phyloP scores from a whole-genome alignment of 1,140 invertebrate genomes.

The Eufriesea mexicana region DNA sequence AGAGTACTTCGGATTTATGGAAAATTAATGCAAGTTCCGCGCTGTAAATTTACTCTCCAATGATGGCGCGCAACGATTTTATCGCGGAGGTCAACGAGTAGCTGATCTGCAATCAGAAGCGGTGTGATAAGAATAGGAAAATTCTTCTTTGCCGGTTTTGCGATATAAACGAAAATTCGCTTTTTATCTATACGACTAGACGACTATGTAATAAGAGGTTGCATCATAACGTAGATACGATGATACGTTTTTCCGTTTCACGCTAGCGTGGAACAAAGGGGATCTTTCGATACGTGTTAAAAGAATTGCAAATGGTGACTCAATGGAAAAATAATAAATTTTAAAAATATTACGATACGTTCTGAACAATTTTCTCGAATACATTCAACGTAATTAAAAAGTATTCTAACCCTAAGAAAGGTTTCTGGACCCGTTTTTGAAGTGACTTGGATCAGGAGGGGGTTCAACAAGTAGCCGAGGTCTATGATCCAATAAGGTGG shows the following conservation, averaged over 20 bases:
- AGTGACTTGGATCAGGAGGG: neutral
- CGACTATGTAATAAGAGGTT: neutral
- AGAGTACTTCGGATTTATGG: neutral
- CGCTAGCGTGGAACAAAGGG: no score
- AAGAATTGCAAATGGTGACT: no score
- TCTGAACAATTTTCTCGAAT: no score
- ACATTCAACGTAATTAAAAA: no score
- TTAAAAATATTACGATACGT: no score
- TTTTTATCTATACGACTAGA: neutral
- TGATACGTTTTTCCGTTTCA: no score
- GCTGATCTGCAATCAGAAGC: neutral
- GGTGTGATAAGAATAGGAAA: neutral
- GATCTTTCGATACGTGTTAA: no score
- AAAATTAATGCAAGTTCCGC: neutral
- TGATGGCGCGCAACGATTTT: neutral
- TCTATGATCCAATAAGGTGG: neutral
- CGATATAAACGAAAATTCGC: neutral
- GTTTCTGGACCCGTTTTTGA: neutral
- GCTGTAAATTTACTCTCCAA: neutral
- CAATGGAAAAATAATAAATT: no score
- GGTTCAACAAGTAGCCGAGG: neutral
- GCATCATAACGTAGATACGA: no score
- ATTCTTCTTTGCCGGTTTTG: neutral
- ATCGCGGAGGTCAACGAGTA: neutral
- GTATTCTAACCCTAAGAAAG: no score